These are phyloP conservation scores for Holacanthella duospinosa DNA, from an alignment of 2,888 invertebrate genomes.

Conservation along the genomic window DNA sequence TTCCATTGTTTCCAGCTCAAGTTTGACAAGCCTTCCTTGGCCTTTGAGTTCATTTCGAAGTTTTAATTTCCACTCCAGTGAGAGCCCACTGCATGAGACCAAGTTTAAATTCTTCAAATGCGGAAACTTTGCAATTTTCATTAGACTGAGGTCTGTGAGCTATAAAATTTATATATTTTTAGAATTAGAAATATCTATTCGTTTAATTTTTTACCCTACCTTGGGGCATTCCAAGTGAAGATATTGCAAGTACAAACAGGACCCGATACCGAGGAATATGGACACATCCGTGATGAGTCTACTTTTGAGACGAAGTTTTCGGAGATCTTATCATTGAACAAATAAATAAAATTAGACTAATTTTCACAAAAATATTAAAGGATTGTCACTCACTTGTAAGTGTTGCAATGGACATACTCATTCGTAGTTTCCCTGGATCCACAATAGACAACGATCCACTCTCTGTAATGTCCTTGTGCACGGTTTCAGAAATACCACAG, in stretches of 20 bases:
- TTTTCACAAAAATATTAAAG: not conserved
- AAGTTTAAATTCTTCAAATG: not conserved
- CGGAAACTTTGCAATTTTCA: not conserved
- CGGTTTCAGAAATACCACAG: not conserved
- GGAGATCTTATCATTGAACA: not conserved
- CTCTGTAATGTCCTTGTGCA: not conserved
- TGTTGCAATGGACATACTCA: not conserved
- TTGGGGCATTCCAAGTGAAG: not conserved
- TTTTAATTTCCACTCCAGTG: not conserved
- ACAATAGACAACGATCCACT: not conserved
- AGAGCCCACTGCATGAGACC: not conserved
- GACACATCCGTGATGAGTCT: not conserved
- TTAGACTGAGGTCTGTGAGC: not conserved
- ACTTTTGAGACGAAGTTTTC: not conserved
- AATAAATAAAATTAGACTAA: not conserved
- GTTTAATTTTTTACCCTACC: not conserved
- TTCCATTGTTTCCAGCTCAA: not conserved
- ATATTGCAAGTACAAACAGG: not conserved
- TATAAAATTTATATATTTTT: not conserved
- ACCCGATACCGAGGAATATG: not conserved
- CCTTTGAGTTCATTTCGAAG: not conserved
- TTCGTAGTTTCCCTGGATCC: not conserved
- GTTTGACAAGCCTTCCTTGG: not conserved
- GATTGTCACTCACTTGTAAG: not conserved
- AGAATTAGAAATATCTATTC: not conserved